Percentiles rank a stretch among this genome's conserved stretches.
Conservation (phyloP, 1,140 invertebrate genomes). For the Calephelis nemesis region DNA sequence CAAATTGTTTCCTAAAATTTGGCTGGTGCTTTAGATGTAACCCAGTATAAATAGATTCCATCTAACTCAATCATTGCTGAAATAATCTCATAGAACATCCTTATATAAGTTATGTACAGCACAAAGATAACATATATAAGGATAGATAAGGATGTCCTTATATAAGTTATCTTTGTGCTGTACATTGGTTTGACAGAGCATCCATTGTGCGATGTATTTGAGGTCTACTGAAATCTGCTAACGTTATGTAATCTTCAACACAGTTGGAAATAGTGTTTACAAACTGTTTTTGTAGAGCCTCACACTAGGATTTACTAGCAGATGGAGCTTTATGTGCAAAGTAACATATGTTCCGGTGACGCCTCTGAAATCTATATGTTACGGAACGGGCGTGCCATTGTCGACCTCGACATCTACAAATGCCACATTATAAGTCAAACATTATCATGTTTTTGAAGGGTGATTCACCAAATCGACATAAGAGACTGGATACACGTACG, state of each 20-base stretch:
- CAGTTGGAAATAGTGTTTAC: constrained; percentile 7
- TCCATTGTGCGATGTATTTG: constrained; percentile 5
- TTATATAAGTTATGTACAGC: neutral
- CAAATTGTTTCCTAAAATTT: no score
- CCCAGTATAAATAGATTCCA: no score
- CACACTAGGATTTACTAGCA: constrained; percentile 1
- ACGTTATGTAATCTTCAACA: constrained; percentile 1
- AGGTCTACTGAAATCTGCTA: neutral
- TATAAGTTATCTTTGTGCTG: constrained; percentile 1
- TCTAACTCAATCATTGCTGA: neutral
- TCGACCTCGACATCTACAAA: neutral
- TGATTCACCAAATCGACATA: no score
- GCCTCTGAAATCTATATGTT: constrained; percentile 11
- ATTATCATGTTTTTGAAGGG: no score
- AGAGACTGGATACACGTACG: no score
- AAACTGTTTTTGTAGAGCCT: constrained; percentile 10
- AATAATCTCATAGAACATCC: neutral
- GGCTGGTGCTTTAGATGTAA: no score
- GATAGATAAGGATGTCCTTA: no score
- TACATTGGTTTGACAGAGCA: neutral
- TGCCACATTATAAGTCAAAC: no score
- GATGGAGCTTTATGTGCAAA: constrained; percentile 4
- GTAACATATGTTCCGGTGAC: constrained; percentile 5
- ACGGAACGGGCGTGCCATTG: constrained; percentile 2
- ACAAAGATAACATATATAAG: no score